phyloP scores from a whole-genome alignment of 2,888 invertebrate species.

The Drosophila incognita region DNA sequence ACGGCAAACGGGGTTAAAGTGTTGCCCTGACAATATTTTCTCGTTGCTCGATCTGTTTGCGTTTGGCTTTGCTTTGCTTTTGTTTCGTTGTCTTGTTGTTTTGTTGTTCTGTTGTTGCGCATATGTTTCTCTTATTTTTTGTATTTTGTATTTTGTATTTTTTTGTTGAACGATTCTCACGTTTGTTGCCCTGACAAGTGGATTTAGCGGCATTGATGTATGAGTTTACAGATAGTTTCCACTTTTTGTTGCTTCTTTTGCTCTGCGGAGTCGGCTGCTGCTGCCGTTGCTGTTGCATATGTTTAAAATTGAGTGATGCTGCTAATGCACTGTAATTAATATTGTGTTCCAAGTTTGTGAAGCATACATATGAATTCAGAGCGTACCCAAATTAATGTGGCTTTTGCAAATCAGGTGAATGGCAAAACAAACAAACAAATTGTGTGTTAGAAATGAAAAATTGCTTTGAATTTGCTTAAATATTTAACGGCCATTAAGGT shows the following conservation, averaged over 20 bases:
- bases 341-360: conserved; percentile 43
- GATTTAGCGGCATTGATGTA: conserved; percentile 81
- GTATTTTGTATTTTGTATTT: conserved; percentile 6
- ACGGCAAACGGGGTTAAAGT: conserved; percentile 67
- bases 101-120: conserved; percentile 15
- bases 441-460: conserved; percentile 11
- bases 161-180: conserved; percentile 70
- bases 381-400: conserved; percentile 17
- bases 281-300: conserved; percentile 58
- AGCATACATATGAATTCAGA: conserved; percentile 43
- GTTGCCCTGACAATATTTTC: conserved; percentile 77
- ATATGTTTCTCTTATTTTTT: conserved; percentile 25
- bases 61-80: conserved; percentile 62
- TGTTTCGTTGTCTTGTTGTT: conserved; percentile 27
- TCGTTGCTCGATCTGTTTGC: conserved; percentile 67
- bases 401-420: conserved; percentile 37
- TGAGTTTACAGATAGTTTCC: conserved; percentile 73
- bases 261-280: conserved; percentile 16
- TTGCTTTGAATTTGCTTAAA: conserved; percentile 15
- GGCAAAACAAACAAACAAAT: conserved; percentile 18
- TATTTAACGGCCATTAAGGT: conserved; percentile 1
- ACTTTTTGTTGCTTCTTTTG: conserved; percentile 34
- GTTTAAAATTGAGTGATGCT: conserved; percentile 74
- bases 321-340: conserved; percentile 75
- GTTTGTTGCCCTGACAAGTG: conserved; percentile 78